These are phyloP conservation scores for Aplysina aerophoba DNA, from an alignment of 37 sponge, comb jelly and placozoan species.

Conservation along the genomic window DNA sequence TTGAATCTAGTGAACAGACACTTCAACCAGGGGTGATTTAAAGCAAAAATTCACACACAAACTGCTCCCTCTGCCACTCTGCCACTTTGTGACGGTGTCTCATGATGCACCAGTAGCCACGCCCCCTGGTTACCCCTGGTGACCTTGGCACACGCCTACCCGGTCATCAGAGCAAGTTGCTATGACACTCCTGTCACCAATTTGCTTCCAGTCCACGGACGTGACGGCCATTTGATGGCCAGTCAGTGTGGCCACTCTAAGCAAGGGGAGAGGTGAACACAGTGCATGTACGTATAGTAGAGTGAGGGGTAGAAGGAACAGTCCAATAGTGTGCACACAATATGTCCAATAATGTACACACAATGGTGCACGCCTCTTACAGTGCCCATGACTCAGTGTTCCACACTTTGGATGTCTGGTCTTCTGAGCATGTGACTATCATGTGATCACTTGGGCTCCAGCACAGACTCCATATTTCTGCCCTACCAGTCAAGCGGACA, in stretches of 20 bases:
- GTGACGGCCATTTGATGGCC: slow-evolving; percentile 77
- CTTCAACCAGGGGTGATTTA: too few species aligned
- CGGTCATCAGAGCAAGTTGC: slow-evolving; percentile 76
- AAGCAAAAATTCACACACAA: too few species aligned
- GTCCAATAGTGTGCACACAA: neutral
- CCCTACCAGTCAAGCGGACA: slow-evolving; percentile 31
- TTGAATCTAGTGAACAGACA: too few species aligned
- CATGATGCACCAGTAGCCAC: neutral
- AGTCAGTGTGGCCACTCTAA: slow-evolving; percentile 40
- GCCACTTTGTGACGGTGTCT: neutral
- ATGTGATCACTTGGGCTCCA: slow-evolving; percentile 61
- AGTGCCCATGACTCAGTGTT: slow-evolving; percentile 42
- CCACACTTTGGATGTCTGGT: slow-evolving; percentile 74
- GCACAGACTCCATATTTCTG: slow-evolving; percentile 79
- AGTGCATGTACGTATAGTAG: too few species aligned
- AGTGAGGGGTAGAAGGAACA: neutral
- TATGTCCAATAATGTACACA: neutral
- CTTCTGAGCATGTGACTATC: slow-evolving; percentile 75
- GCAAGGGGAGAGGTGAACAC: neutral
- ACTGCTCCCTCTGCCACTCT: too few species aligned
- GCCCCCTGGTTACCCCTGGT: neutral
- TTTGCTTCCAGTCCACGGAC: slow-evolving; percentile 66
- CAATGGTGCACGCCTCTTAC: slow-evolving; percentile 17
- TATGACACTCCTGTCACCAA: slow-evolving; percentile 33
- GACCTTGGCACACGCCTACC: slow-evolving; percentile 3